Conservation (phyloP, 2,113 vertebrate genomes). For the Probosciger aterrimus region DNA sequence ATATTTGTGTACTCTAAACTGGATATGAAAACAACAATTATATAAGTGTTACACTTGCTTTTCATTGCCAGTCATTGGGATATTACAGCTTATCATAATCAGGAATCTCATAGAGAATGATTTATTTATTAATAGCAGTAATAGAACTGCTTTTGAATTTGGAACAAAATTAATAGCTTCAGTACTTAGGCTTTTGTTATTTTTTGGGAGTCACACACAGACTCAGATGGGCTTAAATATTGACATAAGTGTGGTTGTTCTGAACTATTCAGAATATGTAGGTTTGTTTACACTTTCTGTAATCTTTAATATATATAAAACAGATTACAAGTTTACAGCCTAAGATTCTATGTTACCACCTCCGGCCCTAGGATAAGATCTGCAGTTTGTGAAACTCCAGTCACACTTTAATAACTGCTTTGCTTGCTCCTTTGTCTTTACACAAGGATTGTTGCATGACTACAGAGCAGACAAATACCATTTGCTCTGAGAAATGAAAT, state of each 20-base stretch:
- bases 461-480: background rate
- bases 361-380: background rate
- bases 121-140: background rate
- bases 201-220: background rate
- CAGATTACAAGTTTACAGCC: background rate
- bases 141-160: background rate
- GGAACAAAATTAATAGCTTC: background rate
- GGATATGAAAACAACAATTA: background rate
- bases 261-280: background rate
- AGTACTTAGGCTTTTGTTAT: background rate
- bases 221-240: background rate
- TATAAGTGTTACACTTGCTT: background rate
- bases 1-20: background rate
- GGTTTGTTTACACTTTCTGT: background rate
- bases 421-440: background rate
- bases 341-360: background rate
- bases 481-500: background rate
- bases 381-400: background rate
- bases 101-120: background rate
- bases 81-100: background rate
- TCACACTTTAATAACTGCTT: background rate
- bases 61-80: background rate
- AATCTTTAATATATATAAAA: background rate
- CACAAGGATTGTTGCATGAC: accelerated
- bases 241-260: background rate